Evolutionary conservation across 2,888 invertebrate species (phyloP), one percentile per base, ranked within the genome.

Genomic region (Drosophila histrio): DNA sequence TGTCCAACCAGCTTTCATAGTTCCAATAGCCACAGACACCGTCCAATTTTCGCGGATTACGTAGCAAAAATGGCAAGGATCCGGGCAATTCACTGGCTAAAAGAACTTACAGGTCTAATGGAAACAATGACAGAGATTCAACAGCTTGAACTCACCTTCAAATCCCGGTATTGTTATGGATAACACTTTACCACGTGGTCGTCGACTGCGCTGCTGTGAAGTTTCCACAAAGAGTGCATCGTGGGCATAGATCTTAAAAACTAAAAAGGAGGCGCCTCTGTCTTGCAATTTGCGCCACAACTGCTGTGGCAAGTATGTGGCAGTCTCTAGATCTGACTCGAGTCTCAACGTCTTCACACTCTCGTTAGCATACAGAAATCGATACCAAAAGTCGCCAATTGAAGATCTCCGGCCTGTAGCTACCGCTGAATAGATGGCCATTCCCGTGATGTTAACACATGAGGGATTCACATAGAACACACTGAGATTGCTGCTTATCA

Each of bases 101-200:
- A 52, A 30, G 2, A 9, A 19, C 8, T 7, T 6, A 19, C 11
- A 2, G 1, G 2, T 38, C 2, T 11, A n/a, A 38, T 2, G 1
- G 11, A 19, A 1, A 1, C 9, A 9, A 36, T 3, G 9, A 0
- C 13, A 8, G 2, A 2, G 2, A 13, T 24, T 22, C 9, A 15
- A 11, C 9, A 1, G 9, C 2, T 6, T 15, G 1, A 43, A 73
- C 85, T 89, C 26, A 90, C 89, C 81, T 0, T 92, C 91, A 72
- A 91, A 93, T 1, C 94, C 94, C 0, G 94, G 94, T 70, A 95
- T 93, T 0, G 93, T 92, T 11, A 95, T 91, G 52, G 94, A 94
- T 5, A 95, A 89, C 44, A 95, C 93, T 50, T 93, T 92, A 77
- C 94, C 93, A 34, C 77, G 73, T 9, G 88, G 77, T 54, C 79